A percentile compares a stretch with the other conserved stretches of the same genome.
These are phyloP conservation scores for Rhyacophila evoluta DNA, from an alignment of 2,888 invertebrate genomes.

Conservation along the genomic window DNA sequence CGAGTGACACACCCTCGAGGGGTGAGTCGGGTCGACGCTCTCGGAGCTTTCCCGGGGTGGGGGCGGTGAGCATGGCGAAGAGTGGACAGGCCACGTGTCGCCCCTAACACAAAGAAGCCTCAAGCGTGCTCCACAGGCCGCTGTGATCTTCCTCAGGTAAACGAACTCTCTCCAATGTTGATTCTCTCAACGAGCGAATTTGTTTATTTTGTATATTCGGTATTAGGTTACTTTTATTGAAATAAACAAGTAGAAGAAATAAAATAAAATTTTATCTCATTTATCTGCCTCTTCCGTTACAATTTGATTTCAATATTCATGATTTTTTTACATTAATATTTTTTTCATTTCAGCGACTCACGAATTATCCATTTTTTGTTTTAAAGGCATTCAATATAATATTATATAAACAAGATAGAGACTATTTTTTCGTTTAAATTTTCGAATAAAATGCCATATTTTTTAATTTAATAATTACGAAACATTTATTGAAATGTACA, in stretches of 20 bases:
- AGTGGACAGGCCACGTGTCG: constrained; percentile 25
- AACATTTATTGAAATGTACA: too few relatives aligned
- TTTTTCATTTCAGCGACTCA: too few relatives aligned
- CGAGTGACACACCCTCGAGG: constrained; percentile 29
- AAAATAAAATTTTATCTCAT: too few relatives aligned
- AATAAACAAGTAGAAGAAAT: neutral
- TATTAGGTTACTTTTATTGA: neutral
- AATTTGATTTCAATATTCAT: too few relatives aligned
- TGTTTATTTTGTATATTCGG: neutral
- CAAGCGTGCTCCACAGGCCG: neutral
- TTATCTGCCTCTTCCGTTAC: too few relatives aligned
- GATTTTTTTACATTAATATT: too few relatives aligned
- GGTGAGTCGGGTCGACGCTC: constrained; percentile 34
- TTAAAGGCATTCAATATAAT: too few relatives aligned
- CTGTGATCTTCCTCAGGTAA: neutral
- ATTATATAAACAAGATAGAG: too few relatives aligned
- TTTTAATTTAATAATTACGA: too few relatives aligned
- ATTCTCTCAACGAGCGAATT: neutral
- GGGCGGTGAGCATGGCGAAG: neutral
- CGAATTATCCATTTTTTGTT: too few relatives aligned
- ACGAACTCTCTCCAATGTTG: neutral
- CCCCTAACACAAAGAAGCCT: neutral
- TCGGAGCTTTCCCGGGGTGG: constrained; percentile 14
- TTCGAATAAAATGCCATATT: too few relatives aligned
- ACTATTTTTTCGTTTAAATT: too few relatives aligned